Evolutionary conservation across 2,888 invertebrate species (phyloP).

Genomic region (Lathronympha strigana): DNA sequence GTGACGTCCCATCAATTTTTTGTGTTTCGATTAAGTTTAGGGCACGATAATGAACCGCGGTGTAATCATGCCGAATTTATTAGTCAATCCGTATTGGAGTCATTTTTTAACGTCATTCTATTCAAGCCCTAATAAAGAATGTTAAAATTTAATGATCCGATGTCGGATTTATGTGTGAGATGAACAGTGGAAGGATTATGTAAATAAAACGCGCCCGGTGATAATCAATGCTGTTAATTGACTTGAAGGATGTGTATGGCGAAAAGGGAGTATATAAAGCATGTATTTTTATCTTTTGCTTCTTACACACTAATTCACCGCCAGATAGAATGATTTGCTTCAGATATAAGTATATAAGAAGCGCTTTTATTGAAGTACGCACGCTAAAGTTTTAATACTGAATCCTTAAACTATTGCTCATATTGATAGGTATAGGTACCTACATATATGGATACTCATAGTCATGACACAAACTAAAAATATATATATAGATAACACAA

Average conservation of each 20-base stretch:
- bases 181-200: slow-evolving; percentile 17
- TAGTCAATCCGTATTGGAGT: slow-evolving; percentile 46
- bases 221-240: slow-evolving; percentile 14
- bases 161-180: slow-evolving; percentile 31
- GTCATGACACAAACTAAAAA: too few relatives aligned
- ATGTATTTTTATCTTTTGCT: neutral
- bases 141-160: slow-evolving; percentile 40
- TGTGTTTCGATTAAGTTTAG: slow-evolving; percentile 65
- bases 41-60: slow-evolving; percentile 57
- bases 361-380: neutral
- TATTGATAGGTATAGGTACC: too few relatives aligned
- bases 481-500: too few relatives aligned
- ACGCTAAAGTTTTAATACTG: too few relatives aligned
- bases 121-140: slow-evolving; percentile 38
- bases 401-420: too few relatives aligned
- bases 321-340: too few relatives aligned
- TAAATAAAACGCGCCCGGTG: slow-evolving; percentile 25
- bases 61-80: slow-evolving; percentile 53
- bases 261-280: slow-evolving; percentile 1
- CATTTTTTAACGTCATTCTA: slow-evolving; percentile 41
- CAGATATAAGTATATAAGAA: neutral
- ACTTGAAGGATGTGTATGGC: slow-evolving; percentile 18
- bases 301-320: neutral
- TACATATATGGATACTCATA: too few relatives aligned
- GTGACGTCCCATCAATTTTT: slow-evolving; percentile 66